Percentiles rank a stretch among this genome's conserved stretches.
Evolutionary conservation across 1,140 invertebrate species (phyloP).

Genomic region (Drosophila grimshawi): DNA sequence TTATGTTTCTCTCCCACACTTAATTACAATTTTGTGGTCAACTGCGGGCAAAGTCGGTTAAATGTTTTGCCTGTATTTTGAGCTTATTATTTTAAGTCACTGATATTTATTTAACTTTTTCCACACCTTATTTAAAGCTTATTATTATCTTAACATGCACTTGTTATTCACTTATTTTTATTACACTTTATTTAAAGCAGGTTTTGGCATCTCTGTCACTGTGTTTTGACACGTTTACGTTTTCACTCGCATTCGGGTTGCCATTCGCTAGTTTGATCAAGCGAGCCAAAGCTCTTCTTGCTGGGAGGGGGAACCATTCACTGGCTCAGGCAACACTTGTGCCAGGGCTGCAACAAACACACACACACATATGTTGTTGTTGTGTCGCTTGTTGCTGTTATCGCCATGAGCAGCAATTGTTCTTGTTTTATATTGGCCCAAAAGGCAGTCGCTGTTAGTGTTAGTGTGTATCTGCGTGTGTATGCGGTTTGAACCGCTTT

Average conservation of each 20-base stretch:
- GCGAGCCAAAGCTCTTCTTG: conserved; percentile 37
- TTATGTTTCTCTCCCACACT: background rate
- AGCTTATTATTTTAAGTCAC: too few species aligned
- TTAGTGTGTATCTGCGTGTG: conserved; percentile 31
- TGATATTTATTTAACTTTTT: background rate
- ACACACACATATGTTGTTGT: conserved; percentile 25
- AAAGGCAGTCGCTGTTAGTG: conserved; percentile 43
- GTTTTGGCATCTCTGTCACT: conserved; percentile 7
- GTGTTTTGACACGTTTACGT: conserved; percentile 74
- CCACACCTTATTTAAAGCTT: background rate
- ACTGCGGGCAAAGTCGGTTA: background rate
- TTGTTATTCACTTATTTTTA: too few species aligned
- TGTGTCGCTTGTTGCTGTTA: conserved; percentile 27
- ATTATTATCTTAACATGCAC: background rate
- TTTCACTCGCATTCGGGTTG: conserved; percentile 28
- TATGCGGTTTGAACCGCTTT: conserved; percentile 72
- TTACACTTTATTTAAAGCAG: background rate
- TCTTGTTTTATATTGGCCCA: conserved; percentile 53
- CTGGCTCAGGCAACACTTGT: conserved; percentile 19
- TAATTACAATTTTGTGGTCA: background rate
- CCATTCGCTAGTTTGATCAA: conserved; percentile 41
- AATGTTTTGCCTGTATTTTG: too few species aligned
- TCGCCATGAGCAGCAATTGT: conserved; percentile 21
- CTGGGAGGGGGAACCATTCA: conserved; percentile 22
- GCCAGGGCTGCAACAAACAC: conserved; percentile 36